Evolutionary conservation across 2,797 vertebrate genomes (phyloP).

Genomic region (Acanthiza pusilla): DNA sequence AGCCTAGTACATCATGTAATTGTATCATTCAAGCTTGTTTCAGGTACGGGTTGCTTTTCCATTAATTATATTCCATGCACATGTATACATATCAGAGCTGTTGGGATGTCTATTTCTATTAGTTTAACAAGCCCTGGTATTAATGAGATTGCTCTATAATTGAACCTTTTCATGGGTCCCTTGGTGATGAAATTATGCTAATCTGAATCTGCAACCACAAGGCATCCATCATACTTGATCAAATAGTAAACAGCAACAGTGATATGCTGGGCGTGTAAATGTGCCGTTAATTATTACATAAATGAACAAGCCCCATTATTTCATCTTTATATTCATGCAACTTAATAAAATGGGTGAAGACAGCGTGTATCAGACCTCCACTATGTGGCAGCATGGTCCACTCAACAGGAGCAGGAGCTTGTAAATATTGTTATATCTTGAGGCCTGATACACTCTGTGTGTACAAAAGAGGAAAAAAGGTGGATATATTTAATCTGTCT

Average conservation of each 20-base stretch:
- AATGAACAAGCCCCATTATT: conserved; percentile 72
- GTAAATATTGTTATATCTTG: background rate
- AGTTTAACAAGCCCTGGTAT: conserved; percentile 90
- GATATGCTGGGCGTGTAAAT: conserved; percentile 73
- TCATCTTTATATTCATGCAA: conserved; percentile 53
- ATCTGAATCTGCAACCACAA: conserved; percentile 90
- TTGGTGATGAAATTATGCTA: conserved; percentile 92
- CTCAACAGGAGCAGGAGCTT: conserved; percentile 62
- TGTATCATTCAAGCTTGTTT: conserved; percentile 37
- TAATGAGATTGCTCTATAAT: conserved; percentile 96
- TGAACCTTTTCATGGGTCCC: conserved; percentile 93
- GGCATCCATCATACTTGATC: conserved; percentile 94
- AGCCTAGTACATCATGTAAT: conserved; percentile 6
- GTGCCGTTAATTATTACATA: conserved; percentile 81
- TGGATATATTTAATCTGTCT: background rate
- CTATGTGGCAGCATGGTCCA: conserved; percentile 89
- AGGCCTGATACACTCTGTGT: background rate
- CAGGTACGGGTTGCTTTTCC: conserved; percentile 54
- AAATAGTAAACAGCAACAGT: conserved; percentile 86
- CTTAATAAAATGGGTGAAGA: background rate
- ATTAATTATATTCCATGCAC: conserved; percentile 87
- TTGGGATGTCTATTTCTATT: conserved; percentile 84
- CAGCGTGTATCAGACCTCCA: conserved; percentile 63
- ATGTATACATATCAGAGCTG: conserved; percentile 86
- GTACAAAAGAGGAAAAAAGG: background rate